Base-by-base conservation (phyloP, 1,140 invertebrate genomes). In the Portunus trituberculatus region DNA sequence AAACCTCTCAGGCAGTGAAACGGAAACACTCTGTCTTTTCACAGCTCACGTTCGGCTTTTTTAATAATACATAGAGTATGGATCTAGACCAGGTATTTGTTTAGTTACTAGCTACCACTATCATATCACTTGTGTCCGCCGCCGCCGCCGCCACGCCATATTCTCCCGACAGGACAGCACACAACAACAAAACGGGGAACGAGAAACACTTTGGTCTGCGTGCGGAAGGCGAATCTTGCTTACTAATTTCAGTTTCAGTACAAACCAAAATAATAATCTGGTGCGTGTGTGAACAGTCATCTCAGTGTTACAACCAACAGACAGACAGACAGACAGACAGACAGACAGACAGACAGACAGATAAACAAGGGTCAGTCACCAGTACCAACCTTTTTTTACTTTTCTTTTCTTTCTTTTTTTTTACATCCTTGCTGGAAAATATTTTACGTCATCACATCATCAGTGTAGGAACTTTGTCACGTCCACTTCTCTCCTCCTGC, bases 361-460 rank as follows among this genome's bases (percentile, higher is more conserved):
- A n/a, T 20, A 76, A 76, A 76, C 67, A 76, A 7, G 67, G 67
- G 67, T 76, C 67, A 76, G 67, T 76, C 67, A 76, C 67, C 67
- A n/a, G 67, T 76, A 76, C 67, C 67, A 76, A 76, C 67, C 67
- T 76, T 76, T n/a, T n/a, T 20, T 76, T n/a, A n/a, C n/a, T n/a
- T 76, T 76, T n/a, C 6, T 39, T 39, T 39, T 39, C 39, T 39
- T 39, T 39, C 39, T 39, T 39, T 39, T 39, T 39, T 39, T 39
- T 39, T 39, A 6, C 6, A 39, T 39, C 67, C n/a, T 76, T 25
- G 67, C 67, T 76, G 67, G 67, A 76, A 76, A 76, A 76, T 39
- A 39, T 39, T 39, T 39, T 39, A 39, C 39, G 39, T 39, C 20
- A 76, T n/a, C 67, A 76, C 67, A 76, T n/a, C 67, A n/a, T n/a